Base-by-base conservation (phyloP, 1,140 invertebrate species). In the Helicoverpa armigera region DNA sequence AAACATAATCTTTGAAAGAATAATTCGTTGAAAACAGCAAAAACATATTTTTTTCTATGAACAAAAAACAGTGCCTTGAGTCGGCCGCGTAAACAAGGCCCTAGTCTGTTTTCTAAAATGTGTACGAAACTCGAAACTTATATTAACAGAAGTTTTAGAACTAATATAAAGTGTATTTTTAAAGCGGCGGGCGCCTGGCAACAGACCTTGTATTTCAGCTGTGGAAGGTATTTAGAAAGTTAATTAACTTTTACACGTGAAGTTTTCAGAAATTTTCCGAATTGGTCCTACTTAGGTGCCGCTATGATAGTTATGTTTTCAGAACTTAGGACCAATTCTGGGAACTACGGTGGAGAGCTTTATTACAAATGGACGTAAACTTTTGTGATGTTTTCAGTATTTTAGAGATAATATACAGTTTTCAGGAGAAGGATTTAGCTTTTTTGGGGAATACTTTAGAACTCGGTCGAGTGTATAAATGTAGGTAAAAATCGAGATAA, bases 81-180 rank as follows among this genome's bases (percentile, higher is more conserved):
- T 43, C 35, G 5, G 9, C 35, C 35, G 35, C 35, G 58, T 13
- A 13, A 50, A 69, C 43, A 50, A 50, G 16, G 3, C 29, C 43
- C 50, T 18, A 69, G 9, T 69, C 56, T 18, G 56, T 58, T 58
- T 18, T 18, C 35, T 43, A 50, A 50, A 69, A 69, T 50, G 43
- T 16, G n/a, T 50, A 50, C 43, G 35, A 69, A 12, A 50, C 10
- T 43, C 16, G 43, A 23, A 69, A 69, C 43, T 69, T 69, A 23
- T 69, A 50, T 50, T 50, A 69, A 69, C 43, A 67, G n/a, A 69
- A 69, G 65, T 69, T 69, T 69, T 13, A 4, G 65, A 67, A 50
- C 65, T 69, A 69, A 69, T 69, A 50, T 13, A 18, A 69, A 50
- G 65, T 50, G 35, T 69, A 50, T 69, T 69, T 61, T 69, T 69